These are phyloP conservation scores for Lethrus apterus DNA, from an alignment of 1,140 invertebrate genomes.

Conservation along the genomic window DNA sequence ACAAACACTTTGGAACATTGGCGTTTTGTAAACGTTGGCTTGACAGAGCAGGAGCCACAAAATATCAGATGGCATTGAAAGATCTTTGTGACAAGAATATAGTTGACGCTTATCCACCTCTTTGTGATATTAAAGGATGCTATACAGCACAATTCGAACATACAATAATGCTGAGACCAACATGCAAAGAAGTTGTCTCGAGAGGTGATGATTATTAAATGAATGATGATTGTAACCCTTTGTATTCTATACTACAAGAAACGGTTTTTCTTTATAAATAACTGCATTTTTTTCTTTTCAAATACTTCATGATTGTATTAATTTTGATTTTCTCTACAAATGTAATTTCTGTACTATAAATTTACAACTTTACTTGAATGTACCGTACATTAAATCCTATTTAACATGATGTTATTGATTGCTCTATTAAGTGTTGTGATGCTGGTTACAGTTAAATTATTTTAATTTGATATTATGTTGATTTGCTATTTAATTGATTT, in stretches of 20 bases:
- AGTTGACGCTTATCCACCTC: slow-evolving; percentile 94
- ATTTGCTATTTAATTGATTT: no score
- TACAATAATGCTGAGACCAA: slow-evolving; percentile 93
- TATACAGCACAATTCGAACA: slow-evolving; percentile 99
- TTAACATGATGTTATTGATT: no score
- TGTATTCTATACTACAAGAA: no score
- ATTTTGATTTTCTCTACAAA: no score
- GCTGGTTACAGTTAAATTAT: no score
- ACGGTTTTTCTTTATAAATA: no score
- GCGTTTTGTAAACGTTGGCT: slow-evolving; percentile 99
- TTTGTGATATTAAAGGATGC: slow-evolving; percentile 95
- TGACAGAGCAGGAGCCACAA: slow-evolving; percentile 91
- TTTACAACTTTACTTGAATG: no score
- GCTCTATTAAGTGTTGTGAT: no score
- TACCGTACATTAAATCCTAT: no score
- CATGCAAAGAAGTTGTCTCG: slow-evolving; percentile 97
- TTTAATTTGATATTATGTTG: no score
- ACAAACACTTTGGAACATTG: slow-evolving; percentile 95
- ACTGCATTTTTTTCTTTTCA: slow-evolving; percentile 6
- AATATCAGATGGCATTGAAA: slow-evolving; percentile 97
- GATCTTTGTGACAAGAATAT: slow-evolving; percentile 96
- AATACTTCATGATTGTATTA: slow-evolving; percentile 4
- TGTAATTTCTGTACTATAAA: no score
- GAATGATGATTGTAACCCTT: not conserved
- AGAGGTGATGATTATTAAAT: slow-evolving; percentile 90